These are phyloP conservation scores for Planococcus citri DNA, from an alignment of 1,140 invertebrate species.

Conservation along the genomic window DNA sequence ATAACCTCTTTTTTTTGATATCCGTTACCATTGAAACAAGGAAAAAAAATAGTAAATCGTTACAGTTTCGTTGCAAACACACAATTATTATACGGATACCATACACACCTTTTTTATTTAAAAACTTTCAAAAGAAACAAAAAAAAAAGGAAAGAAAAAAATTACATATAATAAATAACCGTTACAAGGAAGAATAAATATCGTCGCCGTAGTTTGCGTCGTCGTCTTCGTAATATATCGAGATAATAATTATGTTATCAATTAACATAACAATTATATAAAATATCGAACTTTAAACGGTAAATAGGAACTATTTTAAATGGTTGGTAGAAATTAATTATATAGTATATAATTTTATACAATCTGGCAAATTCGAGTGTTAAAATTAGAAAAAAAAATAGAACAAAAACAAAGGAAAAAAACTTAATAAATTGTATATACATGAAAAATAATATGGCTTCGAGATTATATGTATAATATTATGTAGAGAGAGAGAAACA, in stretches of 20 bases:
- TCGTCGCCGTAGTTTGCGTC: background rate
- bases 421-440: slow-evolving; percentile 8
- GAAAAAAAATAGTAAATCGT: no score
- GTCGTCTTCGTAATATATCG: background rate
- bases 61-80: background rate
- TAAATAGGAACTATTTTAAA: slow-evolving; percentile 19
- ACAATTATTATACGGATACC: background rate
- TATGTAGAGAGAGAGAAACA: no score
- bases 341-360: background rate
- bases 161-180: slow-evolving; percentile 17
- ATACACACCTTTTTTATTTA: background rate
- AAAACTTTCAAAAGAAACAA: background rate
- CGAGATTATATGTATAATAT: no score
- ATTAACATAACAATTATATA: slow-evolving; percentile 7
- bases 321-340: slow-evolving; percentile 14
- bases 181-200: slow-evolving; percentile 9
- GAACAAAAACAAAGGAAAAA: background rate
- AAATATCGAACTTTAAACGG: slow-evolving; percentile 7
- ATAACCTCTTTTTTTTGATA: background rate
- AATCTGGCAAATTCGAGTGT: background rate
- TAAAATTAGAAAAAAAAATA: background rate
- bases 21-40: background rate
- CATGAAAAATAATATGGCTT: background rate
- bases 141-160: background rate
- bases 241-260: background rate